phyloP scores from a whole-genome alignment of 1,140 invertebrate genomes.

The Mactra quadrangularis region DNA sequence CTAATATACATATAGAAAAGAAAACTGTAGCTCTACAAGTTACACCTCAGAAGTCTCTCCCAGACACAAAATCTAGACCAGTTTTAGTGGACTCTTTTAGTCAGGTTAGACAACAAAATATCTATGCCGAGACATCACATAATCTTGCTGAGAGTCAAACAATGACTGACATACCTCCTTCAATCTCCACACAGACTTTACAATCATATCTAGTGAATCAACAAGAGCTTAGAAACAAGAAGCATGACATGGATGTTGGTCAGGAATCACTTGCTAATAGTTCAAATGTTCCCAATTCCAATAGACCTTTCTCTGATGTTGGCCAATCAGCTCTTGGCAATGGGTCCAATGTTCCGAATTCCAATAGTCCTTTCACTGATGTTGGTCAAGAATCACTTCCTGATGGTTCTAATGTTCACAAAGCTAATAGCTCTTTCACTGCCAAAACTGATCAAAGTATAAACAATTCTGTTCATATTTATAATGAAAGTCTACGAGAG shows the following conservation, averaged over 20 bases:
- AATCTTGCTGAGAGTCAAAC: constrained; percentile 46
- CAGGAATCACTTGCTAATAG: no score
- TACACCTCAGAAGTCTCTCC: constrained; percentile 42
- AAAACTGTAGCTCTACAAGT: constrained; percentile 51
- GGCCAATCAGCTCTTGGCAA: no score
- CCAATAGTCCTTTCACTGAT: no score
- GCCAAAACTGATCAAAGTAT: no score
- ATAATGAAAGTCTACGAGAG: no score
- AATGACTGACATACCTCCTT: constrained; percentile 42
- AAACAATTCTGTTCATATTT: no score
- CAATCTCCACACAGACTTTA: constrained; percentile 51
- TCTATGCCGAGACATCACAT: constrained; percentile 42
- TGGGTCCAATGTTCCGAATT: no score
- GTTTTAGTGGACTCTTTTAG: constrained; percentile 49
- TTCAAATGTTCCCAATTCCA: no score
- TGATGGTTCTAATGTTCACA: no score
- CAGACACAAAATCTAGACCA: not conserved
- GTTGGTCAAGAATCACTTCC: no score
- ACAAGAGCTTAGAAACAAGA: not conserved
- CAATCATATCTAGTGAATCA: constrained; percentile 48
- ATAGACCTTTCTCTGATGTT: no score
- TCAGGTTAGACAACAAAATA: constrained; percentile 52
- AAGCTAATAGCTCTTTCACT: no score
- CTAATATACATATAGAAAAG: constrained; percentile 45
- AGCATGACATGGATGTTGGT: not conserved